phyloP scores from a whole-genome alignment of 2,113 vertebrate species.

The Caloenas nicobarica region DNA sequence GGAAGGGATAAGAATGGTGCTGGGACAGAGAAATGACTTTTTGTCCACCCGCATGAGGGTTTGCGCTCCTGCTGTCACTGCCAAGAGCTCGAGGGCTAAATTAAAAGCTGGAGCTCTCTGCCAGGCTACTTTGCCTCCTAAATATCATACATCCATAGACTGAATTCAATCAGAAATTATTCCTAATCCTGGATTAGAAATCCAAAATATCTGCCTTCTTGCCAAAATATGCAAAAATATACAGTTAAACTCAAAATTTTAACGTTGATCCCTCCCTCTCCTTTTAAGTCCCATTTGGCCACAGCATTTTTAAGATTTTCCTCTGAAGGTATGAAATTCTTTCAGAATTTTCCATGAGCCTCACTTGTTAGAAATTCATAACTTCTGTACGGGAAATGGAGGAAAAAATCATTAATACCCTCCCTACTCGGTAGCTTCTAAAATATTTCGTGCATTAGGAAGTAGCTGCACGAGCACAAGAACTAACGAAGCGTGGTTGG shows the following conservation, averaged over 20 bases:
- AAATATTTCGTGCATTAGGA: too few species aligned
- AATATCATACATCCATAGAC: not conserved
- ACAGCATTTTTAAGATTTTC: not conserved
- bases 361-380: not conserved
- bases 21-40: not conserved
- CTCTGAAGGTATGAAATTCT: not conserved
- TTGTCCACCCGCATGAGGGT: fast-evolving
- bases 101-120: not conserved
- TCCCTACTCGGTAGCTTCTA: not conserved
- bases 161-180: not conserved
- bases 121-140: not conserved
- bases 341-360: not conserved
- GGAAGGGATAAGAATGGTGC: not conserved
- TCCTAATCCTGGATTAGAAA: not conserved
- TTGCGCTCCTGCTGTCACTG: not conserved
- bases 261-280: not conserved
- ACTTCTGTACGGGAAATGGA: not conserved
- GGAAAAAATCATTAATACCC: not conserved
- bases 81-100: not conserved
- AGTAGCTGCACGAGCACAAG: not conserved
- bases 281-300: not conserved
- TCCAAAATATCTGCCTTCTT: not conserved
- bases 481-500: not conserved
- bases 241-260: not conserved
- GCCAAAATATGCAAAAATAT: not conserved